Evolutionary conservation across 1,140 invertebrate genomes (phyloP), one percentile per base, ranked within the genome.

Genomic region (Trissolcus basalis): DNA sequence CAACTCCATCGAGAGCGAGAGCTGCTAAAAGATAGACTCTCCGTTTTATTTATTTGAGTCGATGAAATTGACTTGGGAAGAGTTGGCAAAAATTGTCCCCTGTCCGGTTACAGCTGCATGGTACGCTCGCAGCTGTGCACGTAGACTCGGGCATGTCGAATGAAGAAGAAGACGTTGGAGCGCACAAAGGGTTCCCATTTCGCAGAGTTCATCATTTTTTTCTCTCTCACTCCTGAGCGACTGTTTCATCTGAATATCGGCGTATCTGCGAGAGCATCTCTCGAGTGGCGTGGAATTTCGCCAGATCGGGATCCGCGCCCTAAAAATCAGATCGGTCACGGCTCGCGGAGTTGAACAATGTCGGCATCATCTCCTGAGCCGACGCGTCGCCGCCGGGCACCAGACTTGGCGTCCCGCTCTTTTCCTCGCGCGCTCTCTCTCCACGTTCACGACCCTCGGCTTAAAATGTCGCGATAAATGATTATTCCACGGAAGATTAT

Each of bases 391-490:
- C 64, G 67, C 45, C 58, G 60, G 63, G 51, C 58, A 70, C 44
- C 64, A 39, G 16, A 43, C 64, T 43, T 50, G 15, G 36, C 36
- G 8, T 77, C 60, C 55, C 71, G 39, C 53, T 80, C 55, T 33
- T 39, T 74, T 60, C 49, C 65, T 63, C 55, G 54, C 63, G 56
- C 48, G 33, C 8, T 54, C 47, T 70, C 51, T 5, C 51, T 68
- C 47, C 9, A n/a, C 9, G 43, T 47, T 55, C 73, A 68, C 54
- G 76, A 76, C 74, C 64, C 70, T 75, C 68, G 61, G 70, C 64
- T 85, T 87, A 87, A 88, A 88, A 86, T 86, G 86, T 87, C 86
- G 87, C 86, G 85, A 88, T 88, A 88, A 87, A 88, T 87, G 87
- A 87, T 78, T 78, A 73, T 88, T 82, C 83, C 81, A 61, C 81